Evolutionary conservation across 2,888 invertebrate species (phyloP).

Genomic region (Vannuccia rotundouncinata): DNA sequence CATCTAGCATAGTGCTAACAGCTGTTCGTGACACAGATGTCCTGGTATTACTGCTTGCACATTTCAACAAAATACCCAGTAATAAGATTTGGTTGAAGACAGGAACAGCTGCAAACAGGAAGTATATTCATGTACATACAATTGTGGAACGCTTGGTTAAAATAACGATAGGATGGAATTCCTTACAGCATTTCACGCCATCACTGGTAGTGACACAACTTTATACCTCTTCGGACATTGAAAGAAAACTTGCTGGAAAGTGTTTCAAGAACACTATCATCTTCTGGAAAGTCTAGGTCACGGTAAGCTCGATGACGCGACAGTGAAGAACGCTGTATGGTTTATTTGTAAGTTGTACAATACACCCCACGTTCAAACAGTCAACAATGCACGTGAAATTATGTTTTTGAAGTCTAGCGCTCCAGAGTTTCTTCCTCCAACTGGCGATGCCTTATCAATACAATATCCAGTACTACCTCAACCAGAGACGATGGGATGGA

Average conservation of each 20-base stretch:
- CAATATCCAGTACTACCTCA: slow-evolving; percentile 19
- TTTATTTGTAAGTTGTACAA: slow-evolving; percentile 21
- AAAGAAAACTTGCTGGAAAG: slow-evolving; percentile 34
- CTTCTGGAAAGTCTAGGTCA: slow-evolving; percentile 20
- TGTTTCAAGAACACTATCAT: slow-evolving; percentile 32
- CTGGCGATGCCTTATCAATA: slow-evolving; percentile 9
- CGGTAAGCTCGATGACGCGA: slow-evolving; percentile 21
- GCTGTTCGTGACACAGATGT: slow-evolving; percentile 34
- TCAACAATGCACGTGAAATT: slow-evolving; percentile 20
- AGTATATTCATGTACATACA: slow-evolving; percentile 8
- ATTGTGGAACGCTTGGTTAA: slow-evolving; percentile 8
- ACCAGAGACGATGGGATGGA: slow-evolving; percentile 20
- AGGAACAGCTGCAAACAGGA: slow-evolving; percentile 27
- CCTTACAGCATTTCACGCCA: slow-evolving; percentile 10
- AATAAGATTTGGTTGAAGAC: slow-evolving; percentile 18
- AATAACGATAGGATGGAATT: slow-evolving; percentile 13
- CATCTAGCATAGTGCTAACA: slow-evolving; percentile 29
- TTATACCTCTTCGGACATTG: slow-evolving; percentile 29
- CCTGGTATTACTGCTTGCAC: slow-evolving; percentile 32
- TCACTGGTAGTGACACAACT: slow-evolving; percentile 15
- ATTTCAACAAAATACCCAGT: slow-evolving; percentile 32
- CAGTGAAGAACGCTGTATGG: slow-evolving; percentile 7
- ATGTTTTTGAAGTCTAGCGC: slow-evolving; percentile 19
- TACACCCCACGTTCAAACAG: not conserved
- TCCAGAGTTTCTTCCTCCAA: slow-evolving; percentile 21